Evolutionary conservation across 1,140 invertebrate species (phyloP).

Genomic region (Tetragonula clypearis): DNA sequence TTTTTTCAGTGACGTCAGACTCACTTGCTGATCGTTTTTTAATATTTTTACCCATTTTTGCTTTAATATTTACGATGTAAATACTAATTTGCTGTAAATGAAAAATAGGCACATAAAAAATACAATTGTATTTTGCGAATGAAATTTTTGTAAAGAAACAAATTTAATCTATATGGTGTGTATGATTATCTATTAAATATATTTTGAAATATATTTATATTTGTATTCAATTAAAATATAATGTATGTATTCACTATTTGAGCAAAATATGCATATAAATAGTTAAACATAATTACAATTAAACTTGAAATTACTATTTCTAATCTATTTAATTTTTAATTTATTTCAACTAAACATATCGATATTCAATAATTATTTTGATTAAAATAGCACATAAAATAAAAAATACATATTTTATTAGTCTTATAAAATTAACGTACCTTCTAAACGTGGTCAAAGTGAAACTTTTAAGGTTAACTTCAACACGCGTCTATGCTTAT

Average conservation of each 20-base stretch:
- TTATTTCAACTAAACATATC: background rate
- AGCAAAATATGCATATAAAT: background rate
- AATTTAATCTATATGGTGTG: background rate
- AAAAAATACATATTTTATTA: background rate
- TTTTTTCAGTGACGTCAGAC: background rate
- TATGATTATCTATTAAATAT: background rate
- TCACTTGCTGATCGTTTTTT: slow-evolving; percentile 56
- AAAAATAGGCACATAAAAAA: background rate
- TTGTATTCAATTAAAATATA: background rate
- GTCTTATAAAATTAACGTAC: background rate
- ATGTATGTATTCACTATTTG: background rate
- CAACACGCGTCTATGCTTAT: background rate
- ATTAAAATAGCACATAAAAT: background rate
- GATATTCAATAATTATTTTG: background rate
- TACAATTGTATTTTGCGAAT: background rate
- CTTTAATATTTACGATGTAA: slow-evolving; percentile 3
- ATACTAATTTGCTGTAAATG: background rate
- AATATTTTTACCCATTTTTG: slow-evolving; percentile 42
- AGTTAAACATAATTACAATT: no score
- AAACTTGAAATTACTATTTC: background rate
- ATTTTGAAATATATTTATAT: background rate
- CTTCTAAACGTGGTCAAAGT: slow-evolving; percentile 24
- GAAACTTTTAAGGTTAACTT: slow-evolving; percentile 5
- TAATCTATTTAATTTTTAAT: background rate
- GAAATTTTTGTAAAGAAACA: background rate